Base-by-base conservation (phyloP, 2,888 invertebrate genomes). In the Eudemis profundana region DNA sequence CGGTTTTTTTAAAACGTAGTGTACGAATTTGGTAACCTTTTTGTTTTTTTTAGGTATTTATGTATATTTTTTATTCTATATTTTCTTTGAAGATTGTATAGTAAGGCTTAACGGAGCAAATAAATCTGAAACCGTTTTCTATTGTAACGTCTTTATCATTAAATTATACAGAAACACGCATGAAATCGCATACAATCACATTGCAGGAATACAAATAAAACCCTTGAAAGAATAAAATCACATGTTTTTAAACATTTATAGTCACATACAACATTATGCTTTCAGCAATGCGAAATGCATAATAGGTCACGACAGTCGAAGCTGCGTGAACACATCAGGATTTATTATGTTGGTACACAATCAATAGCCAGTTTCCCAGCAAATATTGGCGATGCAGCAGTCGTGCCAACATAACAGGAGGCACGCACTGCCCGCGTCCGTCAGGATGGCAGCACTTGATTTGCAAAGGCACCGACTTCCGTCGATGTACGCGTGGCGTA, bases 401-500 rank as follows among this genome's bases (percentile, higher is more conserved):
- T 77, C 82, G 83, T 85, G 72, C 72, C 74, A 75, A 63, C 62
- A 53, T 61, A 66, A 78, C 61, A 72, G 84, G 82, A 83, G 79
- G 71, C 73, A 68, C 72, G 72, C 72, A 68, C 69, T 65, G 62
- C 65, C 62, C 66, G 70, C 74, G 75, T 75, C 72, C 74, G 72
- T 69, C 66, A 64, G 72, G 78, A 73, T 79, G 76, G 81, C 74
- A 78, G 69, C 72, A 74, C 66, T 69, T 72, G 78, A 74, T 60
- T 53, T 60, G 60, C 77, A 89, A 89, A 88, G 86, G 77, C 68
- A 78, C 90, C 91, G 90, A 90, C 90, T 86, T 91, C 90, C 91
- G 85, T 75, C 69, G 76, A 66, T 66, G 69, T 65, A 44, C 62
- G 66, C 68, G 70, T 70, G 73, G 75, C 75, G 74, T 78, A 79